Conservation (phyloP, 2,797 vertebrate species). For the Hemibagrus guttatus region DNA sequence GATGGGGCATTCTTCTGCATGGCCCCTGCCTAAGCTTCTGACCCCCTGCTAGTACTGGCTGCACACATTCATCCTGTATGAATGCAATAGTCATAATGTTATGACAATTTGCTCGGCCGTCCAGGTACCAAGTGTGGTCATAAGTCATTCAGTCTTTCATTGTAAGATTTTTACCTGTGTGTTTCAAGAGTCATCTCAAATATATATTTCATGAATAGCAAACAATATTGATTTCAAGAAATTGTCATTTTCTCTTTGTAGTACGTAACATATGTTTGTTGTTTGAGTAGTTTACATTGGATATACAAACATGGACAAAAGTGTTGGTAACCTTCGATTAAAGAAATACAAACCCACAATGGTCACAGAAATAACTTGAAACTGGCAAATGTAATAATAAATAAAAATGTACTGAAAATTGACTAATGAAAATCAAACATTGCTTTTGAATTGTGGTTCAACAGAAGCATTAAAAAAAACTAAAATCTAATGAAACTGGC, state of each 20-base stretch:
- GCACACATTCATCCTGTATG: constrained; percentile 6
- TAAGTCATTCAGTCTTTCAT: not conserved
- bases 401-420: no score
- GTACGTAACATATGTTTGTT: not conserved
- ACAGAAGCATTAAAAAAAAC: no score
- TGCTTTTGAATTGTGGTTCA: no score
- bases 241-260: not conserved
- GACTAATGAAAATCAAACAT: no score
- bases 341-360: no score
- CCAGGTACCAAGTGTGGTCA: not conserved
- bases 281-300: not conserved
- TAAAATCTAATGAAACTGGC: no score
- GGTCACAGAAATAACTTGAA: no score
- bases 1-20: constrained; percentile 73
- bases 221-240: not conserved
- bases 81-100: constrained; percentile 13
- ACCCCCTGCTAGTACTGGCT: constrained; percentile 54
- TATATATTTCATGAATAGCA: not conserved
- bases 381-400: no score
- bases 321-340: no score
- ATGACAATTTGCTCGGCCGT: not conserved
- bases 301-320: not conserved
- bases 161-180: not conserved
- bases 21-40: constrained; percentile 74
- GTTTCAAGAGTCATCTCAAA: not conserved